Percentiles rank a stretch among this genome's conserved stretches.
Evolutionary conservation across 2,113 vertebrate genomes (phyloP).

Genomic region (Polyodon spathula): DNA sequence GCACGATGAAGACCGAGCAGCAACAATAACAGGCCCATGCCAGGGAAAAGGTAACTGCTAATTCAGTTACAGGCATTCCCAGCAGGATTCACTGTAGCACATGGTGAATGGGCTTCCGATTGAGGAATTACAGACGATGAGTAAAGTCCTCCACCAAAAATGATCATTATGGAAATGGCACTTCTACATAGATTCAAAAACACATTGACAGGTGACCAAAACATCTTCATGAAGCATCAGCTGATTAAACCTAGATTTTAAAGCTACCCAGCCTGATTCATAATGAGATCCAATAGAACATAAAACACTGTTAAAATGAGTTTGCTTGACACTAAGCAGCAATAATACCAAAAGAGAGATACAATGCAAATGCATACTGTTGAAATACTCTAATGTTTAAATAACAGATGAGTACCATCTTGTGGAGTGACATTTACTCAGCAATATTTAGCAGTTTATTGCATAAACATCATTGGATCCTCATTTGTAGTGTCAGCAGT

Average conservation of each 20-base stretch:
- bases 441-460: conserved; percentile 36
- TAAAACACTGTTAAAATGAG: neutral
- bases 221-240: neutral
- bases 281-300: neutral
- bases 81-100: no score
- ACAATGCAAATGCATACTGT: neutral
- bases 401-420: conserved; percentile 50
- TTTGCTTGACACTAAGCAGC: neutral
- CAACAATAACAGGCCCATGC: no score
- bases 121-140: no score
- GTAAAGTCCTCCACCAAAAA: no score
- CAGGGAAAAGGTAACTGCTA: no score
- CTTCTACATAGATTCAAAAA: neutral
- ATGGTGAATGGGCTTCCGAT: no score
- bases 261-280: neutral
- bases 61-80: no score
- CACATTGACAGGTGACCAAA: neutral
- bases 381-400: conserved; percentile 21
- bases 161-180: no score
- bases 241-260: neutral
- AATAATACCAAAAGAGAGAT: conserved; percentile 7
- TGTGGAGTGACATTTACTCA: conserved; percentile 32
- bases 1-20: no score
- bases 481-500: conserved; percentile 29
- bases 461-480: conserved; percentile 31